Evolutionary conservation across 2,797 vertebrate genomes (phyloP), one percentile per base, ranked within the genome.

Genomic region (Zalophus californianus): DNA sequence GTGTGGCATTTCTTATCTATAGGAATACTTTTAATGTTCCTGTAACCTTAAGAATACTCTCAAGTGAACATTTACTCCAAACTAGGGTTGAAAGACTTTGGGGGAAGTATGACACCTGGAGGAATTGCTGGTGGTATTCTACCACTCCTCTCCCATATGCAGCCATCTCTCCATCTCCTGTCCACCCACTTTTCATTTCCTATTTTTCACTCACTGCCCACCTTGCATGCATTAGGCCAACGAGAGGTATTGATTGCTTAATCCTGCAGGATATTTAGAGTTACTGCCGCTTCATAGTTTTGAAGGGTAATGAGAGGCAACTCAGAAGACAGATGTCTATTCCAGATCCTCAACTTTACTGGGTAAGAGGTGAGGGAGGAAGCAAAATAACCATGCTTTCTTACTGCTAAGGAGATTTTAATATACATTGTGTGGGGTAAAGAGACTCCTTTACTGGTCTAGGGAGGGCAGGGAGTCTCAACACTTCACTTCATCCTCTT

Each of bases 261-360:
- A 48, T 35, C 48, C 89, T 84, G 25, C 78, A 94, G 73, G 25
- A 27, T 92, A 83, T 90, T 73, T 90, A 94, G 44, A 84, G 52
- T 92, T 95, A 72, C 0, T 95, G 11, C 41, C 94, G 41, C 75
- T 94, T 79, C 21, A 44, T 92, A 73, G 70, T 96, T 97, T 96
- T 94, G 77, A 95, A 94, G 58, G 3, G 35, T 87, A 48, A 58
- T 78, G 72, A 35, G 79, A 97, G 78, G 6, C 38, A 84, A 78
- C 94, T 94, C 44, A 64, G 29, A 93, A 89, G 58, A 89, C n/a
- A 94, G 29, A 54, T 86, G 23, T 77, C 86, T 89, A 25, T 87
- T 88, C 13, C 32, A 58, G 83, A 68, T 89, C 73, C 44, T 96
- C 52, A 94, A 32, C 2, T 91, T 91, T 96, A 75, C 7, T 3